Conservation (phyloP, 2,797 vertebrate species). For the Oophaga sylvatica region DNA sequence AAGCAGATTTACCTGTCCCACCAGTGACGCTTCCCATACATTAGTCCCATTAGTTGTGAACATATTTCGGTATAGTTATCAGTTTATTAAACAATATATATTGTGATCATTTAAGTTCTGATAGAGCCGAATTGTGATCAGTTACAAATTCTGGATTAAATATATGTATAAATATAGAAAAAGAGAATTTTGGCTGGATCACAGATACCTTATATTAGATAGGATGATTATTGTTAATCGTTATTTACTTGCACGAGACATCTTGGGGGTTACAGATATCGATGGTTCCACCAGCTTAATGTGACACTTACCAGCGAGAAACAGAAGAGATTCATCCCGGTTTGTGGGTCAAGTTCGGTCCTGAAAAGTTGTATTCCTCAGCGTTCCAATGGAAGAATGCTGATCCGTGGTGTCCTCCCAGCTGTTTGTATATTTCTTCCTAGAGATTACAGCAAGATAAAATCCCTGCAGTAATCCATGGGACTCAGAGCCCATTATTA, state of each 20-base stretch:
- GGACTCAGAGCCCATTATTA: conserved; percentile 86
- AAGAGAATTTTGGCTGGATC: neutral
- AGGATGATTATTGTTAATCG: neutral
- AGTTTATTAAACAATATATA: no score
- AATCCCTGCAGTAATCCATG: conserved; percentile 93
- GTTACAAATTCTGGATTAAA: neutral
- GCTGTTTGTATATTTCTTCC: conserved; percentile 80
- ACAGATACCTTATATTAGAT: neutral
- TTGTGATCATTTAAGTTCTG: no score
- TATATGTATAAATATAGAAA: neutral
- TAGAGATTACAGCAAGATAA: conserved; percentile 89
- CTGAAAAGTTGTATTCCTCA: conserved; percentile 62
- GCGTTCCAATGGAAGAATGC: conserved; percentile 59
- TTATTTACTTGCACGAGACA: no score
- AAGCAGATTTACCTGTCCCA: no score
- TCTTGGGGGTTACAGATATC: no score
- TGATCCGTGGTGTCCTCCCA: conserved; percentile 70
- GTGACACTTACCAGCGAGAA: conserved; percentile 90
- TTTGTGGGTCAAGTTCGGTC: conserved; percentile 52
- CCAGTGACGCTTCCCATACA: no score
- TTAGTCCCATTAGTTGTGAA: no score
- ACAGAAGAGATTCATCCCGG: conserved; percentile 94
- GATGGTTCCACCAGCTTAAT: neutral
- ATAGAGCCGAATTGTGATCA: no score
- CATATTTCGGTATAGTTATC: no score